Evolutionary conservation across 2,888 invertebrate species (phyloP).

Genomic region (Andrena marginata): DNA sequence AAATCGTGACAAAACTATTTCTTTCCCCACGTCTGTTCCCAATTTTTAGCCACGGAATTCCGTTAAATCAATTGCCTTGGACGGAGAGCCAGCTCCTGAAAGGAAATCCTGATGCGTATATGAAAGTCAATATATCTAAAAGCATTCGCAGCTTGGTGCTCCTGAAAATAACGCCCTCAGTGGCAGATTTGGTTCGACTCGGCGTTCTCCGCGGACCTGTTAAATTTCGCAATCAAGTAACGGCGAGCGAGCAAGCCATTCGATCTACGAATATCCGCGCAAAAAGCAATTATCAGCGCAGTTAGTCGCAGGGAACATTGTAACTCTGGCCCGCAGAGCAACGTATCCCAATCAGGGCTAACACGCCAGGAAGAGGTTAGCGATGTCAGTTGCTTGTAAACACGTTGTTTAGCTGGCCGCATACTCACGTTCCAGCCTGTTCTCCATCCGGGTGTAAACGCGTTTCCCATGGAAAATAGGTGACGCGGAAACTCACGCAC

Average conservation of each 20-base stretch:
- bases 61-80: too few relatives aligned
- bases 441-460: constrained; percentile 48
- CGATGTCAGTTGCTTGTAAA: constrained; percentile 75
- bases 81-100: too few relatives aligned
- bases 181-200: not conserved
- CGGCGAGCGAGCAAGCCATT: constrained; percentile 19
- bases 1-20: too few relatives aligned
- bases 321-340: constrained; percentile 51
- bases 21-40: too few relatives aligned
- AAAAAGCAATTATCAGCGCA: constrained; percentile 73
- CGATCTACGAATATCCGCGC: constrained; percentile 38
- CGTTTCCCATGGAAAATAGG: constrained; percentile 50
- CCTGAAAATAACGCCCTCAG: too few relatives aligned
- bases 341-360: constrained; percentile 60
- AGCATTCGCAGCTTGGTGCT: too few relatives aligned
- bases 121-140: too few relatives aligned
- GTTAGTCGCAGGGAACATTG: constrained; percentile 62
- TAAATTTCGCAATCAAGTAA: not conserved
- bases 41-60: too few relatives aligned
- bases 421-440: constrained; percentile 39
- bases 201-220: not conserved
- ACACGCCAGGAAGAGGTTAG: constrained; percentile 68
- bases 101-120: too few relatives aligned
- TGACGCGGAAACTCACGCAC: constrained; percentile 35
- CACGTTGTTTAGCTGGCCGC: constrained; percentile 69